phyloP scores from a whole-genome alignment of 2,888 invertebrate species.

The Aricia artaxerxes region DNA sequence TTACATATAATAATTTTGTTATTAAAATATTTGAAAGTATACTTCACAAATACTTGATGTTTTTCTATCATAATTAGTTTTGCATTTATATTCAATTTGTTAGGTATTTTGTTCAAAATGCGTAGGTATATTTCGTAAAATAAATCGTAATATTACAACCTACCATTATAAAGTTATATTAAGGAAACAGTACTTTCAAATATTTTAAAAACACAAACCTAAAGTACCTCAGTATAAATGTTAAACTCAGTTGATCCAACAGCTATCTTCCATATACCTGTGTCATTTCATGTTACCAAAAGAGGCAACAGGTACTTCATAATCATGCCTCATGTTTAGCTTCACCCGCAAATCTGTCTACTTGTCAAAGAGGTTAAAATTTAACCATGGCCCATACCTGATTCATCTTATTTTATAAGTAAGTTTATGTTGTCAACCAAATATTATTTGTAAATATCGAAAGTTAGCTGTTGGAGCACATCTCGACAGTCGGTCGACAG shows the following conservation, averaged over 20 bases:
- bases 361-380: too few relatives aligned
- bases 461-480: not conserved
- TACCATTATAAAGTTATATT: too few relatives aligned
- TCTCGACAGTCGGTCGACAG: not conserved
- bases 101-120: not conserved
- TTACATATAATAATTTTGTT: not conserved
- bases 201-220: slow-evolving; percentile 3
- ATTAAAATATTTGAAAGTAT: not conserved
- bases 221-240: not conserved
- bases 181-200: not conserved
- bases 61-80: not conserved
- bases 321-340: not conserved
- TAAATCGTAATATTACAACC: too few relatives aligned
- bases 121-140: too few relatives aligned
- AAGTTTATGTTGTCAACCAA: too few relatives aligned
- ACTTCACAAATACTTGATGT: not conserved
- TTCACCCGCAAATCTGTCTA: too few relatives aligned
- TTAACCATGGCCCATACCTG: too few relatives aligned
- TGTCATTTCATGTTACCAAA: not conserved
- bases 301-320: not conserved
- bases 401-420: too few relatives aligned
- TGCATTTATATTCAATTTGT: not conserved
- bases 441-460: not conserved
- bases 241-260: not conserved
- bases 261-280: not conserved